Evolutionary conservation across 1,140 invertebrate species (phyloP).

Genomic region (Manduca sexta): DNA sequence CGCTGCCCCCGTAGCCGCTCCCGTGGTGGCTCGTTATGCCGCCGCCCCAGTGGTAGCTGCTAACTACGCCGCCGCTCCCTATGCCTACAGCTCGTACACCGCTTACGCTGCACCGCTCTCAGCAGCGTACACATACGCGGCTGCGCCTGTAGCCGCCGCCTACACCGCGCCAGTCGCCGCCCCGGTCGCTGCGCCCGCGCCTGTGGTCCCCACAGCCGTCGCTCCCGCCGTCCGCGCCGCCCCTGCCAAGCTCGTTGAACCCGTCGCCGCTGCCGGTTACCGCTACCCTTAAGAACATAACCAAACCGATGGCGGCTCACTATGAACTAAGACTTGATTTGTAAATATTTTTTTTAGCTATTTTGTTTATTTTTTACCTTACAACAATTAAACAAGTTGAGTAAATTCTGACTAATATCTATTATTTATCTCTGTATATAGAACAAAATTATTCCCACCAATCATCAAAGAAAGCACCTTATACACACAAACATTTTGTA

Average conservation of each 20-base stretch:
- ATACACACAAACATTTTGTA: too few species aligned
- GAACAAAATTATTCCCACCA: too few species aligned
- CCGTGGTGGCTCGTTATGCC: constrained; percentile 26
- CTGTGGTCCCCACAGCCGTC: not conserved
- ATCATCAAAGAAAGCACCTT: too few species aligned
- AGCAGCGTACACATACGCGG: constrained; percentile 7
- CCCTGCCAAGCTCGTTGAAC: constrained; percentile 44
- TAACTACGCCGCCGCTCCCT: constrained; percentile 18
- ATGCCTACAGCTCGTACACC: constrained; percentile 15
- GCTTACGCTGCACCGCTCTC: constrained; percentile 9
- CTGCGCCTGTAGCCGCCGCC: constrained; percentile 9
- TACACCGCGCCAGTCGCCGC: constrained; percentile 19
- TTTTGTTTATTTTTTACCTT: constrained; percentile 25
- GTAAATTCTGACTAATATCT: too few species aligned
- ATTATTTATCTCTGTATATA: too few species aligned
- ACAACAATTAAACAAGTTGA: too few species aligned
- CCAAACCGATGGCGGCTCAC: constrained; percentile 26
- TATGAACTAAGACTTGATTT: constrained; percentile 48
- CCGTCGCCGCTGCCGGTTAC: constrained; percentile 44
- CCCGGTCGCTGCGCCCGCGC: constrained; percentile 2
- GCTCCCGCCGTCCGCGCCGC: constrained; percentile 28
- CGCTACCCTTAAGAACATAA: constrained; percentile 39
- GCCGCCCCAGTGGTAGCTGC: constrained; percentile 19
- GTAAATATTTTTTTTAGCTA: constrained; percentile 43
- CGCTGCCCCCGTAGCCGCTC: constrained; percentile 31